Conservation (phyloP, 2,888 invertebrate species). For the Drosophila atripex region DNA sequence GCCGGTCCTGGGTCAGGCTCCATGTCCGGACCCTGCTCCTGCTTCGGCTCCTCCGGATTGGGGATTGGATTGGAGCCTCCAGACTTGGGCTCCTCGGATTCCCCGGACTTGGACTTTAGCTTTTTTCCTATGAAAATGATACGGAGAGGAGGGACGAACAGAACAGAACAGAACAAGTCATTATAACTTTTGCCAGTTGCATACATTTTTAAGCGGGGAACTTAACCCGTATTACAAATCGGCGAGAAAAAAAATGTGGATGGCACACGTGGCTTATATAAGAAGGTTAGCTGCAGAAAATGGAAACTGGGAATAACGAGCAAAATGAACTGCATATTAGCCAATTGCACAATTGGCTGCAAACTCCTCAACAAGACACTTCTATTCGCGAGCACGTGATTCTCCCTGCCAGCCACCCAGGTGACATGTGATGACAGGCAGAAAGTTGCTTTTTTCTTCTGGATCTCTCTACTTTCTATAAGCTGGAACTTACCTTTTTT, state of each 20-base stretch:
- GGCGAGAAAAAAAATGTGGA: not conserved
- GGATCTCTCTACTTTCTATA: not conserved
- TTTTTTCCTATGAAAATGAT: not conserved
- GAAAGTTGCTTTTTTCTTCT: not conserved
- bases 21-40: too few species aligned
- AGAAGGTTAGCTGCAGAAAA: not conserved
- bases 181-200: constrained; percentile 57
- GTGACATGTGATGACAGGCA: not conserved
- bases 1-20: too few species aligned
- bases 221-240: not conserved
- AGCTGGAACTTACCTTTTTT: not conserved
- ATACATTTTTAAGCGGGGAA: not conserved
- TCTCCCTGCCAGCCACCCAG: not conserved
- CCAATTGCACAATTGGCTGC: not conserved
- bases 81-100: too few species aligned
- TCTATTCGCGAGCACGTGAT: not conserved
- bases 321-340: not conserved
- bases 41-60: not conserved
- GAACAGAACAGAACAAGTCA: constrained; percentile 63
- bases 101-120: too few species aligned
- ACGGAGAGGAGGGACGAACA: not conserved
- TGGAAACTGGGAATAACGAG: constrained; percentile 9
- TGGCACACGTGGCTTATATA: not conserved
- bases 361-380: not conserved
- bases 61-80: not conserved